phyloP scores from a whole-genome alignment of 64 coral and sea anemone species.

The Stichodactyla mertensii region DNA sequence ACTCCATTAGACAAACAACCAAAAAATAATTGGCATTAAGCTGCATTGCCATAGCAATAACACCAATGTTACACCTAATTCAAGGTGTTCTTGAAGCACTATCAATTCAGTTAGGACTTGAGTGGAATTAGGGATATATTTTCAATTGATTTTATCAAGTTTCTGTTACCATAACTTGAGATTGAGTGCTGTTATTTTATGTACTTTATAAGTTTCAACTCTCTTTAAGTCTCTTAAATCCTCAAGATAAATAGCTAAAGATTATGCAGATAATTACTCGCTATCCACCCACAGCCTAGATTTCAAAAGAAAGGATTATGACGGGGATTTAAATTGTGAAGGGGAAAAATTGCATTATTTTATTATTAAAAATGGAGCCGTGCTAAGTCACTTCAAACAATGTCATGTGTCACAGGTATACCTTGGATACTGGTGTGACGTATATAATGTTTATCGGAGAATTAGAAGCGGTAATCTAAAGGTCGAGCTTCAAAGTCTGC shows the following conservation, averaged over 20 bases:
- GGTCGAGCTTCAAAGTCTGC: neutral
- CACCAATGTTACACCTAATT: neutral
- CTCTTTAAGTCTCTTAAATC: neutral
- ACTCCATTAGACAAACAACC: neutral
- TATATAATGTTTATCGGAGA: neutral
- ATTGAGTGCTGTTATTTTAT: neutral
- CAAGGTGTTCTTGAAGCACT: neutral
- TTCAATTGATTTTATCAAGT: neutral
- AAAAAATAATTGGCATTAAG: neutral
- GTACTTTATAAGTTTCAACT: neutral
- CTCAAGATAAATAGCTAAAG: neutral
- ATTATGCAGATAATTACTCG: neutral
- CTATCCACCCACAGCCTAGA: neutral
- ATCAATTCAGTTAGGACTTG: neutral
- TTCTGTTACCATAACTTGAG: neutral
- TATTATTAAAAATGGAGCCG: neutral
- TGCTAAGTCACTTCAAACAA: constrained; percentile 1
- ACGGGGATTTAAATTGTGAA: neutral
- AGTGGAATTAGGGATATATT: neutral
- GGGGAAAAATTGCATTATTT: neutral
- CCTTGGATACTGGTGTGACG: neutral
- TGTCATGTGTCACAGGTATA: neutral
- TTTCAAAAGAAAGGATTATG: neutral
- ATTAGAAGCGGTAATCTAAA: neutral
- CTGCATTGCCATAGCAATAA: neutral